phyloP scores from a whole-genome alignment of 2,797 vertebrate species.

The Halcyon badia region DNA sequence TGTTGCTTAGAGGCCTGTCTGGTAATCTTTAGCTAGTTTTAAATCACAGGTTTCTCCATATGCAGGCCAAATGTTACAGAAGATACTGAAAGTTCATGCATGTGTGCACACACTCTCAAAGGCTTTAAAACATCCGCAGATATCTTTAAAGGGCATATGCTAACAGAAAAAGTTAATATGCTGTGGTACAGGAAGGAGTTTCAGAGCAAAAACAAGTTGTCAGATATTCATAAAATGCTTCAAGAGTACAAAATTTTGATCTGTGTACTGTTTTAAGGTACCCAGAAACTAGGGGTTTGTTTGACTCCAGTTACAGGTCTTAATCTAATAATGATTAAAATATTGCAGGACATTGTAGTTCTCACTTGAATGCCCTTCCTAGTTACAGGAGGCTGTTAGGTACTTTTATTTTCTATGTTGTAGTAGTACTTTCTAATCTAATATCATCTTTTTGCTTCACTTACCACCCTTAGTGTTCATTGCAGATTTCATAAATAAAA shows the following conservation, averaged over 20 bases:
- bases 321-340: neutral
- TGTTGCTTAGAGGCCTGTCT: conserved; percentile 76
- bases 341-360: neutral
- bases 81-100: conserved; percentile 37
- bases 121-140: conserved; percentile 39
- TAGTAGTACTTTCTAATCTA: neutral
- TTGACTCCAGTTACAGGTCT: neutral
- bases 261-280: neutral
- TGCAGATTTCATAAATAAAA: neutral
- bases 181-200: neutral
- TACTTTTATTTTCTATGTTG: neutral
- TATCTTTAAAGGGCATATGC: neutral
- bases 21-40: conserved; percentile 75
- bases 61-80: conserved; percentile 80
- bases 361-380: neutral
- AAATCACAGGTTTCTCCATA: conserved; percentile 76
- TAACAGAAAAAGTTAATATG: conserved; percentile 44
- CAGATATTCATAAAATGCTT: neutral
- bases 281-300: neutral
- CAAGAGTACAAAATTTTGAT: neutral
- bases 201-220: conserved; percentile 1
- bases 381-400: neutral
- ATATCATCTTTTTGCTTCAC: neutral
- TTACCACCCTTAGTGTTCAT: neutral
- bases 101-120: neutral